Conservation (phyloP, 1,140 invertebrate genomes). For the Microplitis demolitor region DNA sequence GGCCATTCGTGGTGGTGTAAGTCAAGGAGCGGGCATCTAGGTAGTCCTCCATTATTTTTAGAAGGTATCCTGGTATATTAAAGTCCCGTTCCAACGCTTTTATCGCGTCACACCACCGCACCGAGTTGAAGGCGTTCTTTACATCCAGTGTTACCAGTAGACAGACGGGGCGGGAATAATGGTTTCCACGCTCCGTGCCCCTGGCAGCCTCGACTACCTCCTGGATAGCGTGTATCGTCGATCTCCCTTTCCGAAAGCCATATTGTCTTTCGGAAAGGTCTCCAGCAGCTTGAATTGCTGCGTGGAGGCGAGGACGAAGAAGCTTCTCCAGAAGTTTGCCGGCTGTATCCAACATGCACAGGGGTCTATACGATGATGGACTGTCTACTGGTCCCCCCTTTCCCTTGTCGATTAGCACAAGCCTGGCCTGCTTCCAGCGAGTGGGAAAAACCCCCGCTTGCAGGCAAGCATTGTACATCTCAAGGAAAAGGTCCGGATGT, state of each 20-base stretch:
- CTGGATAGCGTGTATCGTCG: not conserved
- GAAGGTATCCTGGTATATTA: not conserved
- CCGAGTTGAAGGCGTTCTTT: slow-evolving; percentile 36
- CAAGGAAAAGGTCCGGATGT: not conserved
- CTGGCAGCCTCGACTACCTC: not conserved
- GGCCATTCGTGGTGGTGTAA: not conserved
- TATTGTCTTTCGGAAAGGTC: slow-evolving; percentile 10
- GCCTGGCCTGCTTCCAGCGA: slow-evolving; percentile 29
- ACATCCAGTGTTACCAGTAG: slow-evolving; percentile 32
- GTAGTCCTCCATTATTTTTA: slow-evolving; percentile 8
- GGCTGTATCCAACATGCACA: not conserved
- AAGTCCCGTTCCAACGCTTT: not conserved
- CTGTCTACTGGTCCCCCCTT: slow-evolving; percentile 8
- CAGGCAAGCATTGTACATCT: slow-evolving; percentile 16
- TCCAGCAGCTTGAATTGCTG: slow-evolving; percentile 20
- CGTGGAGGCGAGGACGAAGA: slow-evolving; percentile 15
- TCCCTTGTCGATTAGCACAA: slow-evolving; percentile 27
- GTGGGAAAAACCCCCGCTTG: slow-evolving; percentile 6
- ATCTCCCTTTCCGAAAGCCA: slow-evolving; percentile 13
- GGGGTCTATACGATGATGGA: slow-evolving; percentile 13
- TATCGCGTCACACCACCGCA: slow-evolving; percentile 21
- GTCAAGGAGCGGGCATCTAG: not conserved
- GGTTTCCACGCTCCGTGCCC: slow-evolving; percentile 40
- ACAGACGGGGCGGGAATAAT: slow-evolving; percentile 31
- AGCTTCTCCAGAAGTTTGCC: not conserved